Evolutionary conservation across 2,797 vertebrate species (phyloP).

Genomic region (Brachymystax lenok): DNA sequence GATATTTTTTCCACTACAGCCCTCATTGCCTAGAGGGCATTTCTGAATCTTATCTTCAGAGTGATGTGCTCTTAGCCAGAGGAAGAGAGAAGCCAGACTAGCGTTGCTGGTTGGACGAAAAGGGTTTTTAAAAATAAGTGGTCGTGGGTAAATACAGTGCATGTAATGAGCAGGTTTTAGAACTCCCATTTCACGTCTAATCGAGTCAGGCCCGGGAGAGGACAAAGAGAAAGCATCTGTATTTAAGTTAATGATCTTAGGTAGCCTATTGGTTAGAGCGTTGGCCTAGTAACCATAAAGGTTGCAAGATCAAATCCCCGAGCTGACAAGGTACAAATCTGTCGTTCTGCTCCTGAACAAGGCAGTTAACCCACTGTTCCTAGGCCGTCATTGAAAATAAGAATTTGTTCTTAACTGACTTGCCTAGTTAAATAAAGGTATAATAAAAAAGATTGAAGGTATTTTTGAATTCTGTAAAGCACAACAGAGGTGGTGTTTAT

Average conservation of each 20-base stretch:
- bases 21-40: conserved; percentile 48
- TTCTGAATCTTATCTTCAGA: conserved; percentile 48
- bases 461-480: neutral
- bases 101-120: too few species aligned
- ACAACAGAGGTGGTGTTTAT: neutral
- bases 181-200: neutral
- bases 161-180: neutral
- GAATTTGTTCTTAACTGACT: too few species aligned
- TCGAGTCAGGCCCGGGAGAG: neutral
- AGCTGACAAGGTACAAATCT: too few species aligned
- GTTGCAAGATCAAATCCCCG: too few species aligned
- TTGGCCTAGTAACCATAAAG: too few species aligned
- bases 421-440: too few species aligned
- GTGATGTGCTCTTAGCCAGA: conserved; percentile 19
- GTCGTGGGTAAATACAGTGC: neutral
- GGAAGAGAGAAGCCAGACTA: too few species aligned
- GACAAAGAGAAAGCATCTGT: neutral
- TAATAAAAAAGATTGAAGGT: neutral
- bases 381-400: too few species aligned
- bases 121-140: neutral
- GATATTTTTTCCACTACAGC: conserved; percentile 27
- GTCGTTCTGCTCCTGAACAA: too few species aligned
- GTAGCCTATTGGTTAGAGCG: too few species aligned
- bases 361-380: too few species aligned
- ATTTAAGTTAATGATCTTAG: neutral